phyloP scores from a whole-genome alignment of 2,888 invertebrate species.

The Eilema depressum region DNA sequence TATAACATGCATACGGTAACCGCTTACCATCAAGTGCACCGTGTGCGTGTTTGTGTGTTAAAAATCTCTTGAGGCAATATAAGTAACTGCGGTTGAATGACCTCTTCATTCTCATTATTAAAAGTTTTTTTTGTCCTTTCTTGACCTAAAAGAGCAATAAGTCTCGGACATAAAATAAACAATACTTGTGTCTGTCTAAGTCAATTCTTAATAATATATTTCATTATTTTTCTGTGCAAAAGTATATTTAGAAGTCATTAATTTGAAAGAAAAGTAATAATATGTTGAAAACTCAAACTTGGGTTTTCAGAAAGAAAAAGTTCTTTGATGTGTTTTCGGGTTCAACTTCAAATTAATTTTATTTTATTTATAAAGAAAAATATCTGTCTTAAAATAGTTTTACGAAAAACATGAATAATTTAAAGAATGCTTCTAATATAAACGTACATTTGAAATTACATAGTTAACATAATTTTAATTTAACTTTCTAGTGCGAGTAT shows the following conservation, averaged over 20 bases:
- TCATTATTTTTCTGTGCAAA: not conserved
- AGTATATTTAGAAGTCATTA: constrained; percentile 5
- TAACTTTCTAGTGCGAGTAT: not conserved
- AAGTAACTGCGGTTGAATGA: not conserved
- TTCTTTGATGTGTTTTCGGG: not conserved
- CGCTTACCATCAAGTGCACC: not conserved
- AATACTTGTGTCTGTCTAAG: constrained; percentile 21
- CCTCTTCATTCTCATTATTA: not conserved
- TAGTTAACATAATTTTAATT: not conserved
- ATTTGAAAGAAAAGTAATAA: not conserved
- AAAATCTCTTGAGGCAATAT: not conserved
- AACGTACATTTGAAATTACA: not conserved
- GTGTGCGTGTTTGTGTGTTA: not conserved
- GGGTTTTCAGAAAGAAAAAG: not conserved
- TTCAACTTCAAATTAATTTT: not conserved
- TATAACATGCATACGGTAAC: too few species aligned
- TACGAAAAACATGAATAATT: not conserved
- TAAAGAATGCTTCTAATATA: too few species aligned
- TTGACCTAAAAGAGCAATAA: constrained; percentile 43
- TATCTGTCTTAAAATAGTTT: not conserved
- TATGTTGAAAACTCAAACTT: not conserved
- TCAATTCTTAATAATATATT: constrained; percentile 12
- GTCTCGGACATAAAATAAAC: constrained; percentile 20
- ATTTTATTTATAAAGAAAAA: not conserved
- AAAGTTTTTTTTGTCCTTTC: not conserved